These are phyloP conservation scores for Latrodectus elegans DNA, from an alignment of 2,888 invertebrate genomes.

Conservation along the genomic window DNA sequence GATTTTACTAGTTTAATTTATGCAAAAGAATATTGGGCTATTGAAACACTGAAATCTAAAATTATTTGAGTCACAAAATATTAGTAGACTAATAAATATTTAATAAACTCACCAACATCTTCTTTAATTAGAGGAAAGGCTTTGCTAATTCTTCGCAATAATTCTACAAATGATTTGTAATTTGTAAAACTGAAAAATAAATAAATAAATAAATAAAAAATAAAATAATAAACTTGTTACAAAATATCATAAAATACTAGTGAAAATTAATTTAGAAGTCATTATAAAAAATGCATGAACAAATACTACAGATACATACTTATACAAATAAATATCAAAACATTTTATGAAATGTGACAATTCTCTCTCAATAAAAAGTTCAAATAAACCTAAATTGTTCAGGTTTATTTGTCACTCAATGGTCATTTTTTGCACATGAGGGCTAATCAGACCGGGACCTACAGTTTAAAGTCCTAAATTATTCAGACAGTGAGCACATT, in stretches of 20 bases:
- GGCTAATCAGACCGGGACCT: too few relatives aligned
- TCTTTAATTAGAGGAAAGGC: conserved; percentile 72
- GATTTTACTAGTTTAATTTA: too few relatives aligned
- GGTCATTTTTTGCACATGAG: too few relatives aligned
- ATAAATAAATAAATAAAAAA: not conserved
- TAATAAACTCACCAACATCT: conserved; percentile 71
- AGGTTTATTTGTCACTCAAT: too few relatives aligned
- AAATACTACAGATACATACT: not conserved
- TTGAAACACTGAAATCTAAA: too few relatives aligned
- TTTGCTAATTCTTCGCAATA: conserved; percentile 72
- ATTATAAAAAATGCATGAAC: not conserved
- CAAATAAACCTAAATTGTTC: too few relatives aligned
- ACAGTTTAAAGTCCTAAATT: too few relatives aligned
- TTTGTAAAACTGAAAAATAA: conserved; percentile 53
- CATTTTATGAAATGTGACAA: too few relatives aligned
- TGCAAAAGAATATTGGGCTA: too few relatives aligned
- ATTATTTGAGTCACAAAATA: too few relatives aligned
- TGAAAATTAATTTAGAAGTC: not conserved
- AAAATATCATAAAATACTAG: not conserved
- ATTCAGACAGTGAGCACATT: too few relatives aligned
- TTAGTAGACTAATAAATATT: not conserved
- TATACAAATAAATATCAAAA: not conserved
- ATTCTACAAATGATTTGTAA: conserved; percentile 71
- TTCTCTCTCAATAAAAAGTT: too few relatives aligned
- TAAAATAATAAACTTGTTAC: not conserved